A percentile compares a stretch with the other conserved stretches of the same genome.
Conservation (phyloP, 2,797 vertebrate species). For the Molothrus ater region DNA sequence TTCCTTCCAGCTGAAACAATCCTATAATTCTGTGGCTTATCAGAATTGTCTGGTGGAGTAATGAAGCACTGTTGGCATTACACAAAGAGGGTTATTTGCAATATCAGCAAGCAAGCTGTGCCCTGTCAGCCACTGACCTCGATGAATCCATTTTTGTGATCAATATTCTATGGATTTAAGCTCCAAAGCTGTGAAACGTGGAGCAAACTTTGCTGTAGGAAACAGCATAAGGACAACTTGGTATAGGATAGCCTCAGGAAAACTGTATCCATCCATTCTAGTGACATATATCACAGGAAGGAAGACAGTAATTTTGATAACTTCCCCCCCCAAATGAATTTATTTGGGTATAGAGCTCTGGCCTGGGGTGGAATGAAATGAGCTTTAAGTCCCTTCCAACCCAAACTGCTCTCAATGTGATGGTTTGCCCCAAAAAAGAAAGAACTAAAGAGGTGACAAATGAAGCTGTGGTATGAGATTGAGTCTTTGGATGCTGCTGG, state of each 20-base stretch:
- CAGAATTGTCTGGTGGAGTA: fast-evolving
- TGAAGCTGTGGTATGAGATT: not conserved
- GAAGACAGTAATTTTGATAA: not conserved
- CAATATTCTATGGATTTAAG: not conserved
- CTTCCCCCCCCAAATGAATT: not conserved
- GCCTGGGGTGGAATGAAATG: not conserved
- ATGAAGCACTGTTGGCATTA: not conserved
- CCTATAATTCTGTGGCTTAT: not conserved
- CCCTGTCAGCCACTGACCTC: not conserved
- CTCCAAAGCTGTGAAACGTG: not conserved
- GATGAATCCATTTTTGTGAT: not conserved
- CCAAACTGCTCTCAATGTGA: not conserved
- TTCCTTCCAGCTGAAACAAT: not conserved
- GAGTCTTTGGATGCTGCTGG: not conserved
- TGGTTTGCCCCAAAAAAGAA: not conserved
- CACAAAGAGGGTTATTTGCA: not conserved
- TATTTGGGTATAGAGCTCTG: not conserved
- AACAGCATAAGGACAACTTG: not conserved
- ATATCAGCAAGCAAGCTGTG: not conserved
- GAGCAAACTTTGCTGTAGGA: not conserved
- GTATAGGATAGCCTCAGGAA: not conserved
- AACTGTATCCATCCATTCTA: not conserved
- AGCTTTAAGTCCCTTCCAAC: not conserved
- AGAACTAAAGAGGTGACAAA: not conserved
- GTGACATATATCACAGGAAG: not conserved